Evolutionary conservation across 2,113 vertebrate genomes (phyloP).

Genomic region (Thamnaconus septentrionalis): DNA sequence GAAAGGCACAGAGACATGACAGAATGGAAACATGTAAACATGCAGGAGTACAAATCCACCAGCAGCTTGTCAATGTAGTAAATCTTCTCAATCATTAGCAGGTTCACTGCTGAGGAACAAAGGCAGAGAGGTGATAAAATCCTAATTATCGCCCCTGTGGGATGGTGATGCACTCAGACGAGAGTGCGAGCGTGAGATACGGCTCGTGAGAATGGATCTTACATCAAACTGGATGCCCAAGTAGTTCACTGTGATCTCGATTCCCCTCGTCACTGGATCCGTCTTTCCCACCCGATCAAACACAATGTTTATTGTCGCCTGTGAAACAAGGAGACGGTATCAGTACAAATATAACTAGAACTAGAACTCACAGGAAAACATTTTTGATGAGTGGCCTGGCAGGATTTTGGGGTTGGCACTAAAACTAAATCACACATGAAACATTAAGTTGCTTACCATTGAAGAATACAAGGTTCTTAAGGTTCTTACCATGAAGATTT

Average conservation of each 20-base stretch:
- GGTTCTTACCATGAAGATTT: conserved; percentile 95
- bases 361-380: neutral
- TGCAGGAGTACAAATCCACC: neutral
- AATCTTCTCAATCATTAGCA: neutral
- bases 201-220: conserved; percentile 54
- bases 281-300: conserved; percentile 98
- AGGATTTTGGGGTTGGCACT: no score
- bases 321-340: conserved; percentile 4
- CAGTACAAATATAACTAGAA: neutral
- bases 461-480: conserved; percentile 7
- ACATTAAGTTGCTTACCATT: neutral
- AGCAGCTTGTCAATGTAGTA: neutral
- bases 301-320: conserved; percentile 99
- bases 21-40: neutral
- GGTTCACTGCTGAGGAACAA: conserved; percentile 22
- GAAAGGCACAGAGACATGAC: neutral
- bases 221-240: conserved; percentile 98
- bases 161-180: neutral
- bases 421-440: no score
- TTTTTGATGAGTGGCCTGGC: no score
- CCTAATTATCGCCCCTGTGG: conserved; percentile 37
- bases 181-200: neutral
- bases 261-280: conserved; percentile 96
- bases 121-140: conserved; percentile 18
- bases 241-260: conserved; percentile 99